A percentile compares a stretch with the other conserved stretches of the same genome.
Conservation (phyloP, 2,797 vertebrate genomes). For the Crenichthys baileyi region DNA sequence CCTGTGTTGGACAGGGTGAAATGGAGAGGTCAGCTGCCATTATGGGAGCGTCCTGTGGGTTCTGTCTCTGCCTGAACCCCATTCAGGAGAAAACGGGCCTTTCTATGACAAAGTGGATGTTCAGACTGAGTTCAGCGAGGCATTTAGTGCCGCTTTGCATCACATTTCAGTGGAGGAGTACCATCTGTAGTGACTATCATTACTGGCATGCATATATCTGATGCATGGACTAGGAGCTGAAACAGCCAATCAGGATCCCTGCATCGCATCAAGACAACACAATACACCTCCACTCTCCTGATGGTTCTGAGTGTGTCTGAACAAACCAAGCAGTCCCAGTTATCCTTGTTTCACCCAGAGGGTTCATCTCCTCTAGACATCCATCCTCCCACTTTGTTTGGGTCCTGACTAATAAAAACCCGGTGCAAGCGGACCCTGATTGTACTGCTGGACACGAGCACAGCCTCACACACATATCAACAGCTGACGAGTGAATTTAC, state of each 20-base stretch:
- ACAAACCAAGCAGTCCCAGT: too few relatives aligned
- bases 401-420: conserved; percentile 34
- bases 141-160: conserved; percentile 43
- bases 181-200: not conserved
- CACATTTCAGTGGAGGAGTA: conserved; percentile 11
- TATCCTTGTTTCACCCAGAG: not conserved
- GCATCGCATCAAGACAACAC: too few relatives aligned
- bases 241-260: too few relatives aligned
- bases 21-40: conserved; percentile 48
- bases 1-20: conserved; percentile 23
- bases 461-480: conserved; percentile 23
- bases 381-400: conserved; percentile 42
- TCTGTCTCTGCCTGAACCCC: conserved; percentile 32
- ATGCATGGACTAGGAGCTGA: not conserved
- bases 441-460: conserved; percentile 40
- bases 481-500: conserved; percentile 44
- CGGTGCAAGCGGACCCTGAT: conserved; percentile 36
- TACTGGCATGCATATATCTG: not conserved
- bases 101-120: conserved; percentile 30
- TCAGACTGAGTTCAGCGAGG: conserved; percentile 30
- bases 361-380: conserved; percentile 18
- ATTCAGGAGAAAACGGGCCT: conserved; percentile 16
- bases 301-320: too few relatives aligned
- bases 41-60: conserved; percentile 45
- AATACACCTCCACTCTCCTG: too few relatives aligned